These are phyloP conservation scores for Ephialtes manifestator DNA, from an alignment of 2,888 invertebrate genomes.

Conservation along the genomic window DNA sequence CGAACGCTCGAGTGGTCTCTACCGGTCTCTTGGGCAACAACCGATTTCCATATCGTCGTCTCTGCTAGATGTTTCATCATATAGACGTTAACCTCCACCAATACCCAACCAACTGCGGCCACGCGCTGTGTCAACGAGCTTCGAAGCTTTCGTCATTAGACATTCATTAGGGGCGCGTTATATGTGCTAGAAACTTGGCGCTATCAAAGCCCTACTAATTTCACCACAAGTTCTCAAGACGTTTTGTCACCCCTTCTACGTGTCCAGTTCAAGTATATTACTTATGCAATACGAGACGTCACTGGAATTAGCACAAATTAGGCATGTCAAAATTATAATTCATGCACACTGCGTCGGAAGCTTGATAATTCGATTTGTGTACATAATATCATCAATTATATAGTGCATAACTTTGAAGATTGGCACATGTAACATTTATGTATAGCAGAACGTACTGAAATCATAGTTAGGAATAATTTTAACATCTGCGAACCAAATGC, in stretches of 20 bases:
- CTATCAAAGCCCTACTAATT: slow-evolving; percentile 30
- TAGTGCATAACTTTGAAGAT: too few relatives aligned
- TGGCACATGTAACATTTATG: too few relatives aligned
- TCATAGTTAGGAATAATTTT: too few relatives aligned
- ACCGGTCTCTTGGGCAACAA: slow-evolving; percentile 57
- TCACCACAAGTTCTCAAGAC: not conserved
- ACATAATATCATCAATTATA: too few relatives aligned
- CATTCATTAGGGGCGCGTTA: slow-evolving; percentile 40
- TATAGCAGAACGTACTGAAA: too few relatives aligned
- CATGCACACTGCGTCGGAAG: too few relatives aligned
- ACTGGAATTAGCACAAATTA: too few relatives aligned
- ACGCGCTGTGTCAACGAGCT: slow-evolving; percentile 14
- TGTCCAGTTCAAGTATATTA: not conserved
- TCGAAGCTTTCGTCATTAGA: slow-evolving; percentile 39
- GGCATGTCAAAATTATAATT: too few relatives aligned
- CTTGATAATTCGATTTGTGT: too few relatives aligned
- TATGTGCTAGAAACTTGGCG: not conserved
- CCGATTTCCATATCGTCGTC: slow-evolving; percentile 55
- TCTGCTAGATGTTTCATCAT: slow-evolving; percentile 5
- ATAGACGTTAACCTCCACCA: not conserved
- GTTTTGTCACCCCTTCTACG: not conserved
- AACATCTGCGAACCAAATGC: too few relatives aligned
- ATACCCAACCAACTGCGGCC: not conserved
- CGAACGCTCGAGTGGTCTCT: slow-evolving; percentile 43
- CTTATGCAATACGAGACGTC: too few relatives aligned